Conservation (phyloP, 1,140 invertebrate species). For the Drosophila pseudoobscura region DNA sequence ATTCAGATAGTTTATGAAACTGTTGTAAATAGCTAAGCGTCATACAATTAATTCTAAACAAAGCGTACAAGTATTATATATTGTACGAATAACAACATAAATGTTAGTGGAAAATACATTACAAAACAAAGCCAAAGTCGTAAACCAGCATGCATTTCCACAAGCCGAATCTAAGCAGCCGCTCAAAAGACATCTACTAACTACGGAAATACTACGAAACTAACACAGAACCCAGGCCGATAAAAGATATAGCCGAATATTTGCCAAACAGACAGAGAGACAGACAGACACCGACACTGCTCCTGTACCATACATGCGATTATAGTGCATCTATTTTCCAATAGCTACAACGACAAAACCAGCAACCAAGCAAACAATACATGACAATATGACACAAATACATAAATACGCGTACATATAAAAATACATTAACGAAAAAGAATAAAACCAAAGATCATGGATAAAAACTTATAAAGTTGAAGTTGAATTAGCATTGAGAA, state of each 20-base stretch:
- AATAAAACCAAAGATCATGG: slow-evolving; percentile 26
- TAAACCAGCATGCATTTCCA: slow-evolving; percentile 80
- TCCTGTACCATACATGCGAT: slow-evolving; percentile 58
- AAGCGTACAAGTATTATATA: slow-evolving; percentile 29
- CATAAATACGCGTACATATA: slow-evolving; percentile 31
- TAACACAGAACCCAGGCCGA: slow-evolving; percentile 30
- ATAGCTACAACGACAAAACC: slow-evolving; percentile 50
- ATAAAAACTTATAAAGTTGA: slow-evolving; percentile 55
- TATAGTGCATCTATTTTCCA: slow-evolving; percentile 61
- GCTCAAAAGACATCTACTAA: slow-evolving; percentile 27
- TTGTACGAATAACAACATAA: slow-evolving; percentile 33
- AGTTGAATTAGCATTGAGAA: slow-evolving; percentile 53
- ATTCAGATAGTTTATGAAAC: slow-evolving; percentile 76
- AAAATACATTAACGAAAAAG: slow-evolving; percentile 31
- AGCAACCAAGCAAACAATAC: slow-evolving; percentile 68
- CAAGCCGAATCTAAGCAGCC: slow-evolving; percentile 41
- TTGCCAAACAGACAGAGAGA: slow-evolving; percentile 61
- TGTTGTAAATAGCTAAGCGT: slow-evolving; percentile 77
- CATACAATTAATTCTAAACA: slow-evolving; percentile 45
- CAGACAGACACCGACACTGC: slow-evolving; percentile 30
- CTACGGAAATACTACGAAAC: background rate
- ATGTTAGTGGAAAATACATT: slow-evolving; percentile 54
- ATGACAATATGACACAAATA: slow-evolving; percentile 74
- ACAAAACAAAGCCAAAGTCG: slow-evolving; percentile 64
- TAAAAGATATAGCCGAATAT: slow-evolving; percentile 53